phyloP scores from a whole-genome alignment of 2,797 vertebrate species.

The Buphagus erythrorhynchus region DNA sequence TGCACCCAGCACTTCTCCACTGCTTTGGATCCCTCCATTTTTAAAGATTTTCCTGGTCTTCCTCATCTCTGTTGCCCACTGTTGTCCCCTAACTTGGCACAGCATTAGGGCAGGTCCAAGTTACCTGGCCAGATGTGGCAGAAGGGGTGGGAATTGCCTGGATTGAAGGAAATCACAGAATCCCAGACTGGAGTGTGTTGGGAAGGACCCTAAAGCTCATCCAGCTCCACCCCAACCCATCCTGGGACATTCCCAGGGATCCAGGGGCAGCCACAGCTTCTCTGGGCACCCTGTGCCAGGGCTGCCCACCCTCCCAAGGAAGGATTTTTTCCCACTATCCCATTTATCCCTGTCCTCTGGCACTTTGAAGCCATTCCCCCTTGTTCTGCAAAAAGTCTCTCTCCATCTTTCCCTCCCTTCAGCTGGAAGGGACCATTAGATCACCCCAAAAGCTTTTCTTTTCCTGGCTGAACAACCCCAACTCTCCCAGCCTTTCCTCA shows the following conservation, averaged over 20 bases:
- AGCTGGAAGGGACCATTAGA: not conserved
- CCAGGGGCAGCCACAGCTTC: not conserved
- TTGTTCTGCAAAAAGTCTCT: not conserved
- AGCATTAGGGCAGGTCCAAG: fast-evolving
- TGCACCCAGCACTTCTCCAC: not conserved
- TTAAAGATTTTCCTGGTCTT: not conserved
- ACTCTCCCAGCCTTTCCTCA: not conserved
- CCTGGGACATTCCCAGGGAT: not conserved
- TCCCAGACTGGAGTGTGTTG: not conserved
- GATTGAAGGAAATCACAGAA: not conserved
- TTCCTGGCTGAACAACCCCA: not conserved
- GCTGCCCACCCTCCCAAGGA: not conserved
- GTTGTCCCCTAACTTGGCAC: not conserved
- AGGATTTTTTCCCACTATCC: not conserved
- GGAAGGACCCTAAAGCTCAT: not conserved
- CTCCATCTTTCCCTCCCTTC: not conserved
- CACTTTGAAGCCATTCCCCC: not conserved
- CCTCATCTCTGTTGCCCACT: fast-evolving
- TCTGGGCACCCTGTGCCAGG: not conserved
- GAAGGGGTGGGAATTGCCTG: not conserved
- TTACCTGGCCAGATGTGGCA: fast-evolving
- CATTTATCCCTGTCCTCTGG: not conserved
- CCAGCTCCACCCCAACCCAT: not conserved
- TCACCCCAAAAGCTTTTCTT: not conserved
- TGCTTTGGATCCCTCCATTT: not conserved